Conservation (phyloP, 2,888 invertebrate genomes). For the Cheilosia scutellata region DNA sequence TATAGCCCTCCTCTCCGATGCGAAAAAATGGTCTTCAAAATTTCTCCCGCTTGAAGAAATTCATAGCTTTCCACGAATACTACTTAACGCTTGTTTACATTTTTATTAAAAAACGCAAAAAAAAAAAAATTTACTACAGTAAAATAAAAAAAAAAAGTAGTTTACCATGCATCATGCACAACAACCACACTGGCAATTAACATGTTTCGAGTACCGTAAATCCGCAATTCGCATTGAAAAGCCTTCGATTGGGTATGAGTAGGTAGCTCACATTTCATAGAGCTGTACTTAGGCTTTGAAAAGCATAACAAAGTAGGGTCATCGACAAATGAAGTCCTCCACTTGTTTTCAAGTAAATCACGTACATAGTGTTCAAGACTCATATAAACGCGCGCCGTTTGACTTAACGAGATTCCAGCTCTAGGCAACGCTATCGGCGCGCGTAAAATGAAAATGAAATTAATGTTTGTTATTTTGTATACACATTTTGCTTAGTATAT, state of each 20-base stretch:
- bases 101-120: slow-evolving; percentile 32
- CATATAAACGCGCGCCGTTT: slow-evolving; percentile 4
- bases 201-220: slow-evolving; percentile 62
- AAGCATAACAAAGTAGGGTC: slow-evolving; percentile 19
- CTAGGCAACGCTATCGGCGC: not conserved
- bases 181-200: slow-evolving; percentile 38
- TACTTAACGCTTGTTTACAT: not conserved
- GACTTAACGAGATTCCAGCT: not conserved
- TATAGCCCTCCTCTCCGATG: too few species aligned
- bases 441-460: not conserved
- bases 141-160: not conserved
- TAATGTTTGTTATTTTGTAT: not conserved
- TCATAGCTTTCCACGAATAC: not conserved
- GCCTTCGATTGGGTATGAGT: slow-evolving; percentile 38
- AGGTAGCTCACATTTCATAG: slow-evolving; percentile 41
- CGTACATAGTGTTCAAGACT: slow-evolving; percentile 33
- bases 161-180: slow-evolving; percentile 36
- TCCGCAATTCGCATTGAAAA: slow-evolving; percentile 36
- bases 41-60: too few species aligned
- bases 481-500: not conserved
- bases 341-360: slow-evolving; percentile 58
- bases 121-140: not conserved
- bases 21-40: too few species aligned
- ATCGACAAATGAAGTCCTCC: slow-evolving; percentile 35
- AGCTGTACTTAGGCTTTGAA: slow-evolving; percentile 20